phyloP scores from a whole-genome alignment of 1,140 invertebrate genomes.

The Ganaspis sp. region DNA sequence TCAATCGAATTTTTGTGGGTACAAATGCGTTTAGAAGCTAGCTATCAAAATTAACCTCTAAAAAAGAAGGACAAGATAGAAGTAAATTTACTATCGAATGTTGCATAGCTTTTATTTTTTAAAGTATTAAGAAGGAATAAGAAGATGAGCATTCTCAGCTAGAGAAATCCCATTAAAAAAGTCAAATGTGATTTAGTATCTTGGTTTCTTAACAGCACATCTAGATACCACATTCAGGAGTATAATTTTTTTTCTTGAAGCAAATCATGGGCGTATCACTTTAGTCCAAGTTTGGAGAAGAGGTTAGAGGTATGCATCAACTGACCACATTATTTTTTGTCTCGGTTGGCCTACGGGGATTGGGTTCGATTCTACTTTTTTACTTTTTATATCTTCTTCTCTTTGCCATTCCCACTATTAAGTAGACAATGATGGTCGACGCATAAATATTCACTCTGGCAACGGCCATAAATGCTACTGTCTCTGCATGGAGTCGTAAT shows the following conservation, averaged over 20 bases:
- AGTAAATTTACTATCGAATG: constrained; percentile 62
- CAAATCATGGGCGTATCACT: constrained; percentile 63
- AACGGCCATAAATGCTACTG: constrained; percentile 73
- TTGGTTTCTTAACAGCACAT: constrained; percentile 52
- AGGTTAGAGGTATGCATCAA: constrained; percentile 44
- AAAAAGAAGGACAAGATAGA: constrained; percentile 40
- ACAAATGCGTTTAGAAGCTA: neutral
- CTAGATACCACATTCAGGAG: constrained; percentile 41
- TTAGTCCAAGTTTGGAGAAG: constrained; percentile 30
- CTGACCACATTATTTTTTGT: constrained; percentile 40
- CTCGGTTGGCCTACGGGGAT: constrained; percentile 50
- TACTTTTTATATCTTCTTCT: constrained; percentile 59
- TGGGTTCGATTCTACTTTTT: constrained; percentile 39
- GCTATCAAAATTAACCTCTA: neutral
- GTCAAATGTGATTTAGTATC: constrained; percentile 75
- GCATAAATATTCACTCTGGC: constrained; percentile 75
- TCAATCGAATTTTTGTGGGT: neutral
- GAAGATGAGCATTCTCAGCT: constrained; percentile 45
- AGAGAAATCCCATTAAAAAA: constrained; percentile 64
- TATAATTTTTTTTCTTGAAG: constrained; percentile 36
- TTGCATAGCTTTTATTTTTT: constrained; percentile 57
- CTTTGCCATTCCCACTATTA: constrained; percentile 66
- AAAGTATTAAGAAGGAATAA: constrained; percentile 28
- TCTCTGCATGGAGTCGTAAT: constrained; percentile 55
- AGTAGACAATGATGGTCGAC: constrained; percentile 71